Conservation (phyloP, 2,888 invertebrate species). For the Hirtodrosophila alboralis region DNA sequence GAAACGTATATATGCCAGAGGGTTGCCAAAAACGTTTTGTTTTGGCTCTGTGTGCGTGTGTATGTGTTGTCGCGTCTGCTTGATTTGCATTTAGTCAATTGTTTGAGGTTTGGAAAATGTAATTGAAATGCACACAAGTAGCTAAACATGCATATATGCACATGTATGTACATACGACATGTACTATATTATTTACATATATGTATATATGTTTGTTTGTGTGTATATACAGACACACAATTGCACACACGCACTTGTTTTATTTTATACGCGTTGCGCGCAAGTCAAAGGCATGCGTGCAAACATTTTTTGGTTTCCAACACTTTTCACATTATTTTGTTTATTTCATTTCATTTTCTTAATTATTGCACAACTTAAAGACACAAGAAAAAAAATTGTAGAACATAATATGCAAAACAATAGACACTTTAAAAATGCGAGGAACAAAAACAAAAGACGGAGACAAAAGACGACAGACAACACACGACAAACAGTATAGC, state of each 20-base stretch:
- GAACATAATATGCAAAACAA: neutral
- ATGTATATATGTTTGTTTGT: neutral
- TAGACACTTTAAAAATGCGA: conserved; percentile 7
- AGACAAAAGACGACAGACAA: conserved; percentile 13
- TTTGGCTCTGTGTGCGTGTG: conserved; percentile 22
- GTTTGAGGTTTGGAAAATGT: conserved; percentile 44
- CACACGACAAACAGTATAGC: conserved; percentile 26
- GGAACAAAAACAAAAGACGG: conserved; percentile 5
- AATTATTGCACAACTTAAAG: conserved; percentile 15
- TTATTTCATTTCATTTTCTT: too few species aligned
- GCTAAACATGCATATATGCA: neutral
- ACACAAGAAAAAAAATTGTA: neutral
- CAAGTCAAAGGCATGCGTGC: conserved; percentile 42
- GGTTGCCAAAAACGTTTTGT: conserved; percentile 33
- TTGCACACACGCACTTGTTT: conserved; percentile 20
- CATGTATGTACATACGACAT: neutral
- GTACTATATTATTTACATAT: too few species aligned
- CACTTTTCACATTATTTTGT: neutral
- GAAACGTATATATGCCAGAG: too few species aligned
- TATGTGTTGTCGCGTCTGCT: too few species aligned
- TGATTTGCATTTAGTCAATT: conserved; percentile 55
- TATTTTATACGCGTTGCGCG: conserved; percentile 35
- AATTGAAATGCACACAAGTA: conserved; percentile 6
- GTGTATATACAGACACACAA: conserved; percentile 1
- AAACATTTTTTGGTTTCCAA: conserved; percentile 43